Conservation (phyloP, 1,140 invertebrate species). For the Schlechtendalia chinensis region DNA sequence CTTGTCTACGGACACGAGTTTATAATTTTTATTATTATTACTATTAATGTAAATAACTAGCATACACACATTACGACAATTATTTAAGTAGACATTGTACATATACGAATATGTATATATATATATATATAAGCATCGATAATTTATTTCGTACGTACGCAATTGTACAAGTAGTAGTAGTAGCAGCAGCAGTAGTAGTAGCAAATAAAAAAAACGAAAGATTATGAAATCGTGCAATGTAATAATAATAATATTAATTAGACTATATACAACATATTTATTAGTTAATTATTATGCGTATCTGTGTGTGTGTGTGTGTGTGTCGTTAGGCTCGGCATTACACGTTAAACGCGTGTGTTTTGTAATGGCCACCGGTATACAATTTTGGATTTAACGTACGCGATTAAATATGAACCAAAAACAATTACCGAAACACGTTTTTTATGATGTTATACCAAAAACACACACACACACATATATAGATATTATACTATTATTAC, state of each 20-base stretch:
- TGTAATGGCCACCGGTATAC: too few species aligned
- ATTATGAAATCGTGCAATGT: conserved; percentile 28
- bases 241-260: conserved; percentile 20
- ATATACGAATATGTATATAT: background rate
- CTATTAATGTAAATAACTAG: conserved; percentile 7
- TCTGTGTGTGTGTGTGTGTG: background rate
- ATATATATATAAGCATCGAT: background rate
- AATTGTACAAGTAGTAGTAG: background rate
- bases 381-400: background rate
- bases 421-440: conserved; percentile 2
- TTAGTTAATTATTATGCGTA: background rate
- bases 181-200: too few species aligned
- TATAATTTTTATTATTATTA: conserved; percentile 18
- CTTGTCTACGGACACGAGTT: background rate
- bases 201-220: background rate
- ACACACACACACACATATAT: too few species aligned
- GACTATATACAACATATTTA: background rate
- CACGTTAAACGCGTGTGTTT: too few species aligned
- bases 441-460: background rate
- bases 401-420: background rate
- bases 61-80: background rate
- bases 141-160: conserved; percentile 1
- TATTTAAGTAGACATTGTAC: conserved; percentile 1
- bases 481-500: background rate
- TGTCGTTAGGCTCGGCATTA: background rate